A percentile compares a stretch with the other conserved stretches of the same genome.
phyloP scores from a whole-genome alignment of 2,113 vertebrate genomes.

The Hyaena hyaena region DNA sequence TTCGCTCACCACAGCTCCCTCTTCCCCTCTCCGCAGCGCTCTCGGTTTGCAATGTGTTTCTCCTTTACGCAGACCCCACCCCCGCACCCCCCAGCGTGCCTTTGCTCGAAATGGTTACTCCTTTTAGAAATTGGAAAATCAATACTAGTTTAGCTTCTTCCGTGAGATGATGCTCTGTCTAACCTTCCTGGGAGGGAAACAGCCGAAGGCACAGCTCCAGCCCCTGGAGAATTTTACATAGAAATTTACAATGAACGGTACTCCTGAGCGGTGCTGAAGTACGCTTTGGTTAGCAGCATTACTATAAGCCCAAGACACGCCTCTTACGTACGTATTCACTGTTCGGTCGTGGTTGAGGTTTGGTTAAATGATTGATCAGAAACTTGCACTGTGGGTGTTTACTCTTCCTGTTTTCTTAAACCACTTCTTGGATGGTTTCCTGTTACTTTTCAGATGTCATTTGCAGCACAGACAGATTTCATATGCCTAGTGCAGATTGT shows the following conservation, averaged over 20 bases:
- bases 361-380: slow-evolving; percentile 37
- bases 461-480: slow-evolving; percentile 73
- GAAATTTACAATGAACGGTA: slow-evolving; percentile 13
- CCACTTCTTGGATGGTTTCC: slow-evolving; percentile 60
- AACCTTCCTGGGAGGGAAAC: background rate
- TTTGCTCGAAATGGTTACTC: slow-evolving; percentile 41
- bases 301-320: background rate
- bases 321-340: background rate
- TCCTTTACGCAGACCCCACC: background rate
- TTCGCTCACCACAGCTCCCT: background rate
- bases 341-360: background rate
- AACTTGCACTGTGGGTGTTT: slow-evolving; percentile 32
- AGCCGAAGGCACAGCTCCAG: background rate
- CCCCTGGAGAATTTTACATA: background rate
- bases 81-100: background rate
- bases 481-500: slow-evolving; percentile 73
- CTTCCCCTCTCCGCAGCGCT: background rate
- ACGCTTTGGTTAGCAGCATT: background rate
- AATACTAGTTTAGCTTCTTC: slow-evolving; percentile 66
- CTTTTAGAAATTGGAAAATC: slow-evolving; percentile 69
- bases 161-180: slow-evolving; percentile 35
- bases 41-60: background rate
- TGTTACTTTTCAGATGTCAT: slow-evolving; percentile 69
- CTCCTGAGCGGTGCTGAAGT: background rate
- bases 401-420: slow-evolving; percentile 63